Evolutionary conservation across 2,888 invertebrate species (phyloP).

Genomic region (Drosophila rellima): DNA sequence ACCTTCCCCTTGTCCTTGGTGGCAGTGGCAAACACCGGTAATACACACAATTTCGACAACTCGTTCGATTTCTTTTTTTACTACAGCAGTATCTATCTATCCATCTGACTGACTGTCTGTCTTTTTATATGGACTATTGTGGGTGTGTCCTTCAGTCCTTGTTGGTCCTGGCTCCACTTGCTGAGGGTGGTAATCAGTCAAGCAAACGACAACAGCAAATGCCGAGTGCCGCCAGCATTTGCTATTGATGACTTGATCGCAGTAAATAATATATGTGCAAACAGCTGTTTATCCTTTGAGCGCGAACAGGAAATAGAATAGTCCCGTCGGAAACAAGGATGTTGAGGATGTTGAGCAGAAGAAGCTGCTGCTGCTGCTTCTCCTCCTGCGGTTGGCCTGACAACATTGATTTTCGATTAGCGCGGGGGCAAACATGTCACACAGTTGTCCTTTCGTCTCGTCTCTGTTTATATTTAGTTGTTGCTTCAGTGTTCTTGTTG

Average conservation of each 20-base stretch:
- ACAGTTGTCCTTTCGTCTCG: conserved; percentile 17
- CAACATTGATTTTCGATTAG: conserved; percentile 80
- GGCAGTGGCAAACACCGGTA: conserved; percentile 34
- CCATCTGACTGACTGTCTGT: conserved; percentile 12
- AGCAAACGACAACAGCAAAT: conserved; percentile 53
- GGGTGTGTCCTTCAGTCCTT: conserved; percentile 6
- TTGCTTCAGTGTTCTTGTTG: conserved; percentile 11
- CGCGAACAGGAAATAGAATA: conserved; percentile 44
- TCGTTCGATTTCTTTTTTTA: conserved; percentile 24
- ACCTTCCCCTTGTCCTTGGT: conserved; percentile 1
- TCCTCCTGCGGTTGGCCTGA: conserved; percentile 41
- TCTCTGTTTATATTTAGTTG: conserved; percentile 20
- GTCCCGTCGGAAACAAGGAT: conserved; percentile 2
- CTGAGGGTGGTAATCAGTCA: conserved; percentile 64
- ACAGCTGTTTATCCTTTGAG: conserved; percentile 66
- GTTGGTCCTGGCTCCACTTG: not conserved
- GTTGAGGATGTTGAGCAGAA: not conserved
- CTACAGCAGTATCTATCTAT: conserved; percentile 23
- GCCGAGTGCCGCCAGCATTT: conserved; percentile 51
- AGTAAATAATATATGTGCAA: conserved; percentile 72
- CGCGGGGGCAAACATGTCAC: conserved; percentile 56
- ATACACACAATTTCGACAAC: conserved; percentile 48
- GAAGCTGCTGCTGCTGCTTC: conserved; percentile 12
- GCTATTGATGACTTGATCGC: conserved; percentile 71
- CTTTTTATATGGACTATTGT: conserved; percentile 7